Base-by-base conservation (phyloP, 1,140 invertebrate species). In the Planococcus citri region DNA sequence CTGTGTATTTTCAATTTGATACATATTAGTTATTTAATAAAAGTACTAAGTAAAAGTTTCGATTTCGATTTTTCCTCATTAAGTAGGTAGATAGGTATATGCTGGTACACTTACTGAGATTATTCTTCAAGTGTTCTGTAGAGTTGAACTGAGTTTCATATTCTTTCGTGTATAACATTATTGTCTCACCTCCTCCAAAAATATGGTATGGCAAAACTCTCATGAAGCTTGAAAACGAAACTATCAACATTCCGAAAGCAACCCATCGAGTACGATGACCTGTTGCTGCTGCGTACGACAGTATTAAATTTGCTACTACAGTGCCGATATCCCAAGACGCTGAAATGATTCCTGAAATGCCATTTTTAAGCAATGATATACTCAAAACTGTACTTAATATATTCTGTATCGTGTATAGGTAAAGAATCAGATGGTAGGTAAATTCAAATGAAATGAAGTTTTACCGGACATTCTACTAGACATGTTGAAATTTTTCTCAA, bases 401-500 rank as follows among this genome's bases (percentile, higher is more conserved):
- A n/a, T n/a, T n/a, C n/a, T n/a, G n/a, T n/a, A n/a, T n/a, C n/a
- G n/a, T n/a, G n/a, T n/a, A n/a, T n/a, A n/a, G n/a, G n/a, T n/a
- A n/a, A n/a, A n/a, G n/a, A n/a, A n/a, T n/a, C n/a, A n/a, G n/a
- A n/a, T n/a, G n/a, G n/a, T n/a, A n/a, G n/a, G n/a, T n/a, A n/a
- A n/a, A n/a, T n/a, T n/a, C n/a, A n/a, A n/a, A n/a, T n/a, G n/a
- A n/a, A n/a, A n/a, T n/a, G n/a, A n/a, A n/a, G 2, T 51, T 64
- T 80, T 76, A 86, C 87, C 89, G 68, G 87, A 87, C 29, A 86
- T 87, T 77, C 85, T 84, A 8, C 86, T 89, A 0, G 87, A 86
- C 74, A 91, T 89, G 74, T 87, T 89, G 75, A 89, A 92, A 72
- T 88, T 81, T 75, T 91, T 91, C 76, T 92, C 89, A 27, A 91